Percentiles rank a stretch among this genome's conserved stretches.
These are phyloP conservation scores for Sycophila sp. DNA, from an alignment of 1,140 invertebrate species.

Conservation along the genomic window DNA sequence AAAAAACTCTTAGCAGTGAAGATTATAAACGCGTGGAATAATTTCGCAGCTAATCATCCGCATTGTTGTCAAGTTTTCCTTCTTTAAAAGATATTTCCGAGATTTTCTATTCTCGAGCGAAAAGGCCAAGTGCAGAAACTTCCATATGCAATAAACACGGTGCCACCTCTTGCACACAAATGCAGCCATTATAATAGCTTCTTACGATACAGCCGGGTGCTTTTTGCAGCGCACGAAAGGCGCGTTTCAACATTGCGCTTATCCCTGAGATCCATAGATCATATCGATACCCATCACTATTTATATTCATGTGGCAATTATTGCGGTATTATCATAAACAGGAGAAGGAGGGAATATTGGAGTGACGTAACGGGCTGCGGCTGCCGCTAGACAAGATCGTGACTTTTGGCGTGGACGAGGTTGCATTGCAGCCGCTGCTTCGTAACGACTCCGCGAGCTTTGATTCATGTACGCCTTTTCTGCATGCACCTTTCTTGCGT, in stretches of 20 bases:
- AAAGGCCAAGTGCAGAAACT: neutral
- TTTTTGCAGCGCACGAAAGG: neutral
- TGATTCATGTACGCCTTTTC: too few species aligned
- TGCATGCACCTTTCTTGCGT: too few species aligned
- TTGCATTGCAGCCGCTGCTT: too few species aligned
- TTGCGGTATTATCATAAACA: constrained; percentile 8
- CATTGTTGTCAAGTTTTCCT: too few species aligned
- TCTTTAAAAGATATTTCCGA: too few species aligned
- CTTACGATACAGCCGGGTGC: neutral
- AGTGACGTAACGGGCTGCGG: neutral
- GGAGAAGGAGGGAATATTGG: neutral
- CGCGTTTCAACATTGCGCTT: constrained; percentile 13
- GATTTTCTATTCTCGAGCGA: neutral
- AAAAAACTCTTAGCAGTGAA: neutral
- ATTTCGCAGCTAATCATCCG: too few species aligned
- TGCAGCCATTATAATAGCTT: neutral
- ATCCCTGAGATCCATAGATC: constrained; percentile 13
- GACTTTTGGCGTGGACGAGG: neutral
- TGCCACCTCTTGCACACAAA: neutral
- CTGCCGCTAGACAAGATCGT: constrained; percentile 7
- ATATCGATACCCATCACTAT: neutral
- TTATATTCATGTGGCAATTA: constrained; percentile 19
- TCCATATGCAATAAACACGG: neutral
- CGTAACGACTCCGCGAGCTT: too few species aligned
- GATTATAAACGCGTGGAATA: too few species aligned